phyloP scores from a whole-genome alignment of 2,888 invertebrate genomes.

The Corythucha ciliata region DNA sequence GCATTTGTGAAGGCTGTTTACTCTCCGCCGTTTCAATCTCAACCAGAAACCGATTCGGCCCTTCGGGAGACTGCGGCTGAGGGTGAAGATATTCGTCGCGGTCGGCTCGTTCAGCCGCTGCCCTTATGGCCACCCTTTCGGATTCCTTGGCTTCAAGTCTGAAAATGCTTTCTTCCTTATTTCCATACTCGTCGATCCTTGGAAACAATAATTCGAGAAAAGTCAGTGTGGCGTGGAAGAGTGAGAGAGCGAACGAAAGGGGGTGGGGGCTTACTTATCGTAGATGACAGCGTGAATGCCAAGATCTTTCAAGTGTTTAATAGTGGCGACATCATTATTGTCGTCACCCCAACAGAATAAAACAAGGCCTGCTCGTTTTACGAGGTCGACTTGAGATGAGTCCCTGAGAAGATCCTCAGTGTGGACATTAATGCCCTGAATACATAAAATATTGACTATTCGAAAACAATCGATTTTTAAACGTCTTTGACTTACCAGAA shows the following conservation, averaged over 20 bases:
- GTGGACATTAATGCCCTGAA: conserved; percentile 75
- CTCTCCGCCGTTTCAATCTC: too few relatives aligned
- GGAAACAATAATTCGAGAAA: conserved; percentile 20
- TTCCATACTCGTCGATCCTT: conserved; percentile 63
- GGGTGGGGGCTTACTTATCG: conserved; percentile 57
- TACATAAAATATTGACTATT: neutral
- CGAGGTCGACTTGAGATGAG: conserved; percentile 67
- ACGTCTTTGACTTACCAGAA: conserved; percentile 48
- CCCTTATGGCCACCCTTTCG: conserved; percentile 52
- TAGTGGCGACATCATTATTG: conserved; percentile 77
- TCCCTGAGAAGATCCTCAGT: conserved; percentile 84
- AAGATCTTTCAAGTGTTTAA: conserved; percentile 73
- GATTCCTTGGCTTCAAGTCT: conserved; percentile 67
- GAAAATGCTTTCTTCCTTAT: conserved; percentile 73
- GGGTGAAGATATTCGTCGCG: conserved; percentile 29
- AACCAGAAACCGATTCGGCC: too few relatives aligned
- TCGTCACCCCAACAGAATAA: conserved; percentile 98
- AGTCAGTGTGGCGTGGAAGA: neutral
- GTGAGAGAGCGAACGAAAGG: neutral
- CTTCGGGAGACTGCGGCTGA: conserved; percentile 24
- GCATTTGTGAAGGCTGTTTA: too few relatives aligned
- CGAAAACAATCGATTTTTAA: neutral
- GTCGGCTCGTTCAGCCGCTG: conserved; percentile 38
- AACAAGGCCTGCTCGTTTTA: conserved; percentile 69
- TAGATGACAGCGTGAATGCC: conserved; percentile 95